These are phyloP conservation scores for Bos taurus DNA, from an alignment of 2,113 vertebrate species.

Conservation along the genomic window DNA sequence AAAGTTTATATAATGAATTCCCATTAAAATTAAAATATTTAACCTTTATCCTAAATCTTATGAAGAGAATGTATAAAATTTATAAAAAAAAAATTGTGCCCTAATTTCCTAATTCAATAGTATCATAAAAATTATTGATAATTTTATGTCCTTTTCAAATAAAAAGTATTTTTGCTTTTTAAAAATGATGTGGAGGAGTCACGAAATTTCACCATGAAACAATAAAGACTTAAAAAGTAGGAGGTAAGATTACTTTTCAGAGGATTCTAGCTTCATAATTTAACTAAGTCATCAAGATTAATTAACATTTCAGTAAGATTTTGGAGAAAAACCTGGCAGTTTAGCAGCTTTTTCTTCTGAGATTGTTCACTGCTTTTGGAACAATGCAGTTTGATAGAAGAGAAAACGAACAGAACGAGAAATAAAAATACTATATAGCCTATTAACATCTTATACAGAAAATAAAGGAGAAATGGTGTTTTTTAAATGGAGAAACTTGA, in stretches of 20 bases:
- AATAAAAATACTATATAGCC: background rate
- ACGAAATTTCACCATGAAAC: background rate
- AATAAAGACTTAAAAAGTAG: background rate
- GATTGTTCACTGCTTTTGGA: slow-evolving; percentile 9
- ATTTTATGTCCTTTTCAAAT: background rate
- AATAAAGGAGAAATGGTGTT: background rate
- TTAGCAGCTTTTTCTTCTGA: slow-evolving; percentile 29
- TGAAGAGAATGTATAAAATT: background rate
- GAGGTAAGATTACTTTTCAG: slow-evolving; percentile 27
- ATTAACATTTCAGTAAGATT: slow-evolving; percentile 42
- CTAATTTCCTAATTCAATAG: background rate
- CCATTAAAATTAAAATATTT: slow-evolving; percentile 14
- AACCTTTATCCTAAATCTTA: slow-evolving; percentile 5
- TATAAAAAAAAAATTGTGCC: background rate
- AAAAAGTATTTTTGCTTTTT: background rate
- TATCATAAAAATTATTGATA: background rate
- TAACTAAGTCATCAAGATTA: slow-evolving; percentile 52
- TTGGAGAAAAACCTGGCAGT: slow-evolving; percentile 59
- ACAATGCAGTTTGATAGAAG: slow-evolving; percentile 26
- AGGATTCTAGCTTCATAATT: slow-evolving; percentile 32
- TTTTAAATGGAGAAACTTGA: background rate
- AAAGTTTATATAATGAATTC: background rate
- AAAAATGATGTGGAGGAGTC: background rate
- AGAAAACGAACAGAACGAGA: slow-evolving; percentile 42
- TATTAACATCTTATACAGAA: background rate